Percentiles rank a stretch among this genome's conserved stretches.
Evolutionary conservation across 2,888 invertebrate species (phyloP).

Genomic region (Achlya flavicornis): DNA sequence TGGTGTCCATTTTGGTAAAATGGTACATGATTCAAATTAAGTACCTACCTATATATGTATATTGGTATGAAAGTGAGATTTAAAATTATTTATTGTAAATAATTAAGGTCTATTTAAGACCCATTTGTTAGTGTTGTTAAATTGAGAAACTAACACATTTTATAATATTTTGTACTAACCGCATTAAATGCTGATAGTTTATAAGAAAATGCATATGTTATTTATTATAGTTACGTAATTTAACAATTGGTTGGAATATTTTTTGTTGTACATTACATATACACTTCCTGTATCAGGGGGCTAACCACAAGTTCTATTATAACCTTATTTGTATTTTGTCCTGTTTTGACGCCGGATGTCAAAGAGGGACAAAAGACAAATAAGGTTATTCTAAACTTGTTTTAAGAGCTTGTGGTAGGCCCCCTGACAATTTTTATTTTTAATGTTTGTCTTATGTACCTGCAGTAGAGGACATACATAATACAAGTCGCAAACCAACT

Average conservation of each 20-base stretch:
- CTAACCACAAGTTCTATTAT: no score
- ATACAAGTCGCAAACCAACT: no score
- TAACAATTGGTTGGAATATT: background rate
- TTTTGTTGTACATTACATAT: background rate
- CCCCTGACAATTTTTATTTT: background rate
- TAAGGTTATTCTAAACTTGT: no score
- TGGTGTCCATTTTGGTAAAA: constrained; percentile 94
- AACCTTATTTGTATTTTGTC: no score
- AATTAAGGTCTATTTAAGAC: background rate
- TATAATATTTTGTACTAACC: background rate
- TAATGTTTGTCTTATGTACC: background rate
- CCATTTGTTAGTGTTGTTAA: background rate
- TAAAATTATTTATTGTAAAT: constrained; percentile 1
- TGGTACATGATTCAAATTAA: constrained; percentile 15
- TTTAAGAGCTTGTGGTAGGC: no score
- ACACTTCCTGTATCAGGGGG: background rate
- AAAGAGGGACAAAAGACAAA: no score
- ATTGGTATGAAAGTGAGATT: constrained; percentile 12
- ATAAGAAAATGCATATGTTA: background rate
- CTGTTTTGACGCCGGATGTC: no score
- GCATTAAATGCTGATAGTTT: constrained; percentile 2
- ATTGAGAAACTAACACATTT: background rate
- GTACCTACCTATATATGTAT: background rate
- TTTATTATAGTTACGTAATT: background rate
- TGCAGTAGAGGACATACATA: background rate